phyloP scores from a whole-genome alignment of 1,140 invertebrate species.

The Cotesia vestalis region DNA sequence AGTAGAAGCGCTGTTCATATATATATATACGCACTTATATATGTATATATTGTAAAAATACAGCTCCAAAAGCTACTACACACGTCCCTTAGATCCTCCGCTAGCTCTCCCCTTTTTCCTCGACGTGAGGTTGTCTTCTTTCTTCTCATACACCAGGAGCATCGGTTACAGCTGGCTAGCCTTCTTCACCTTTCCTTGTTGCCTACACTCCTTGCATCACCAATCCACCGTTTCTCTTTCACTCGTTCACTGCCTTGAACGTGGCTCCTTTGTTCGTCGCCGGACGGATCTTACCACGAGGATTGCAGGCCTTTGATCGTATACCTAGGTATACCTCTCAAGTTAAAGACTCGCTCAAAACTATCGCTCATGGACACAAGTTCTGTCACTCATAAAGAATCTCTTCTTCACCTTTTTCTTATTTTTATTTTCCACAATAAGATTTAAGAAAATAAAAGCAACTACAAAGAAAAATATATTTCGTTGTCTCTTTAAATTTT shows the following conservation, averaged over 20 bases:
- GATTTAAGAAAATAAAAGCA: not conserved
- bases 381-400: conserved; percentile 6
- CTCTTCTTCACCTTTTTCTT: not conserved
- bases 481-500: not conserved
- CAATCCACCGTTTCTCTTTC: conserved; percentile 38
- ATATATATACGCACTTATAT: not conserved
- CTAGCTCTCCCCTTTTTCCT: conserved; percentile 6
- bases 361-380: conserved; percentile 1
- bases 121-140: conserved; percentile 8
- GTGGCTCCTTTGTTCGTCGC: conserved; percentile 27
- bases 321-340: not conserved
- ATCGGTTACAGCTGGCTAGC: conserved; percentile 8
- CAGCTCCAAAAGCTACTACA: conserved; percentile 12
- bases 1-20: not conserved
- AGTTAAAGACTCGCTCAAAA: not conserved
- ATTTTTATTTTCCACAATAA: not conserved
- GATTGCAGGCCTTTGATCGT: conserved; percentile 25
- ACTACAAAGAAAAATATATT: not conserved
- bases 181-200: not conserved
- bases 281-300: conserved; percentile 10
- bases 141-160: conserved; percentile 20
- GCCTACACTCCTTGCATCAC: conserved; percentile 5
- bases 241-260: conserved; percentile 24
- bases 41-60: not conserved
- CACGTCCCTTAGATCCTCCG: conserved; percentile 23